Conservation (phyloP, 2,888 invertebrate genomes). For the Tetranychus piercei region DNA sequence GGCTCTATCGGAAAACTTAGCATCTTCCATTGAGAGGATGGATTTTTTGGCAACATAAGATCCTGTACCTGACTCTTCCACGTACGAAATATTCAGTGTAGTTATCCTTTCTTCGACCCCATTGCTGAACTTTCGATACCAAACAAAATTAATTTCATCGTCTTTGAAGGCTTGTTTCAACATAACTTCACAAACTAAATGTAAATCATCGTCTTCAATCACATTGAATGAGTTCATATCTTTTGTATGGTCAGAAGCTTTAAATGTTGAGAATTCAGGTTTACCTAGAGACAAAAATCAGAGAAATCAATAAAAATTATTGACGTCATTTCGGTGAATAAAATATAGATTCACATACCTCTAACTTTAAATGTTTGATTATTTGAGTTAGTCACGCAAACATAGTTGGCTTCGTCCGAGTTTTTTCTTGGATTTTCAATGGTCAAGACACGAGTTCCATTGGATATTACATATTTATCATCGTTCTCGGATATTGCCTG, state of each 20-base stretch:
- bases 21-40: slow-evolving; percentile 38
- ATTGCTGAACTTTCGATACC: background rate
- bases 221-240: slow-evolving; percentile 8
- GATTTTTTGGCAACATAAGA: background rate
- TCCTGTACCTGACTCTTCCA: background rate
- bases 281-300: background rate
- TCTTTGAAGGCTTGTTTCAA: background rate
- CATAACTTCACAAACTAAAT: slow-evolving; percentile 1
- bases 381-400: background rate
- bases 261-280: slow-evolving; percentile 2
- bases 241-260: slow-evolving; percentile 1
- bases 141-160: background rate
- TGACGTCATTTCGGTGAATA: background rate
- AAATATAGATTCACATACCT: background rate
- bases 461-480: background rate
- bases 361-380: background rate
- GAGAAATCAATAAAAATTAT: background rate
- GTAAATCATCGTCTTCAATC: background rate
- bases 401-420: background rate
- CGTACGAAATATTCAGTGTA: background rate
- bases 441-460: background rate
- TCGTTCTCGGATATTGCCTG: background rate
- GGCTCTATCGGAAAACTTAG: slow-evolving; percentile 51
- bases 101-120: background rate
- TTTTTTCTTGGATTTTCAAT: background rate